Percentiles rank a stretch among this genome's conserved stretches.
Conservation (phyloP, 2,113 vertebrate species). For the Ptychochromis oligacanthus region DNA sequence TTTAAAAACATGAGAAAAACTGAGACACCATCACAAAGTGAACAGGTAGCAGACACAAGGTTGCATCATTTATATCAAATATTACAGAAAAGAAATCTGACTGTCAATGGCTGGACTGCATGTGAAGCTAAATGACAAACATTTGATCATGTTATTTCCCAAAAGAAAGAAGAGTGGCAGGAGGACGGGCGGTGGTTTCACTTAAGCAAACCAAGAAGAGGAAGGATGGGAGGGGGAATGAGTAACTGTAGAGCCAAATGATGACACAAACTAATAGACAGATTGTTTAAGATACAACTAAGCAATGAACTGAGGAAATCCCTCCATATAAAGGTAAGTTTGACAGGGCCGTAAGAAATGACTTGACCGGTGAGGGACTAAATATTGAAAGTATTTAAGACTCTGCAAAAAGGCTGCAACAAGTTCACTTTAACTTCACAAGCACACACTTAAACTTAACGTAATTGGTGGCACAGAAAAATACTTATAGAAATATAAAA, state of each 20-base stretch:
- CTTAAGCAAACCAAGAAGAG: not conserved
- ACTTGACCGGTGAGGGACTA: not conserved
- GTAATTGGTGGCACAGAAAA: not conserved
- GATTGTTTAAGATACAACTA: not conserved
- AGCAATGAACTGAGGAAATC: not conserved
- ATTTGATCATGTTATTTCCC: conserved; percentile 18
- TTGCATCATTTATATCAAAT: no score
- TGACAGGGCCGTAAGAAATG: not conserved
- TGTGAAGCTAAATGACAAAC: conserved; percentile 15
- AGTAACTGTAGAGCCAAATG: not conserved
- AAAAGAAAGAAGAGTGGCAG: conserved; percentile 4
- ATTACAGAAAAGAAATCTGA: no score
- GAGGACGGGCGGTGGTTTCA: not conserved
- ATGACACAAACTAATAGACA: not conserved
- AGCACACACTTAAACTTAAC: not conserved
- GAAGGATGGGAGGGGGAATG: not conserved
- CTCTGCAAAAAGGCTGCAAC: not conserved
- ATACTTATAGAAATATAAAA: not conserved
- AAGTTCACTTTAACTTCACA: not conserved
- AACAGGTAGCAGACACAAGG: no score
- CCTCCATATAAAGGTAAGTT: not conserved
- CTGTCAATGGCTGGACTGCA: not conserved
- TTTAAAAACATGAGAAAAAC: not conserved
- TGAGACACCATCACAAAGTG: not conserved
- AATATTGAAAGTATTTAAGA: not conserved